Percentiles rank a stretch among this genome's conserved stretches.
Evolutionary conservation across 2,888 invertebrate species (phyloP).

Genomic region (Drosophila multiciliata): DNA sequence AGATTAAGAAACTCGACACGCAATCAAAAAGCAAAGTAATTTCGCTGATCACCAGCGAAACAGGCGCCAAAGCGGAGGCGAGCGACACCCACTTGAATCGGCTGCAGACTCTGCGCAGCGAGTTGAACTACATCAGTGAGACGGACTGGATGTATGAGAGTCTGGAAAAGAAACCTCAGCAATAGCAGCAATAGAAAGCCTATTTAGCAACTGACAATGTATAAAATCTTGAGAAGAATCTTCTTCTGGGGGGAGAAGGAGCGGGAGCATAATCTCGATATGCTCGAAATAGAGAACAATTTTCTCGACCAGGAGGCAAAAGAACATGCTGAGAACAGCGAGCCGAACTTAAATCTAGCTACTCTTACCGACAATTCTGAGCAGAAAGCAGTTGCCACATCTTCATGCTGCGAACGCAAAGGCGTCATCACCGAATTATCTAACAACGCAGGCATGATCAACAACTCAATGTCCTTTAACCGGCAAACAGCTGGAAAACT

Average conservation of each 20-base stretch:
- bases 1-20: constrained; percentile 58
- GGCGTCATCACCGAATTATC: constrained; percentile 88
- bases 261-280: constrained; percentile 85
- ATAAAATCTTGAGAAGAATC: background rate
- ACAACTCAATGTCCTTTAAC: constrained; percentile 87
- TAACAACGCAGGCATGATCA: constrained; percentile 86
- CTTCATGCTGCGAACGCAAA: constrained; percentile 46
- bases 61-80: constrained; percentile 85
- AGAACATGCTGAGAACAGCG: constrained; percentile 29
- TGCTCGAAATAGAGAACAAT: constrained; percentile 85
- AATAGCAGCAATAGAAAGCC: constrained; percentile 37
- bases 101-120: constrained; percentile 89
- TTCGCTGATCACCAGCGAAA: constrained; percentile 74
- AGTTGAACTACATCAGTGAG: constrained; percentile 91
- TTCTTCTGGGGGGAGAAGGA: constrained; percentile 52
- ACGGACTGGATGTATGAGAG: constrained; percentile 93
- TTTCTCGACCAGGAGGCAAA: constrained; percentile 83
- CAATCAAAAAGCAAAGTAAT: constrained; percentile 71
- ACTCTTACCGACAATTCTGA: background rate
- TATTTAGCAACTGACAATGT: constrained; percentile 20
- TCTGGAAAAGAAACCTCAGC: constrained; percentile 86
- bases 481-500: constrained; percentile 66
- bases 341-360: constrained; percentile 2
- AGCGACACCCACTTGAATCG: constrained; percentile 90
- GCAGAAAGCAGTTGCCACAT: background rate